phyloP scores from a whole-genome alignment of 1,140 invertebrate species.

The Myzus persicae region DNA sequence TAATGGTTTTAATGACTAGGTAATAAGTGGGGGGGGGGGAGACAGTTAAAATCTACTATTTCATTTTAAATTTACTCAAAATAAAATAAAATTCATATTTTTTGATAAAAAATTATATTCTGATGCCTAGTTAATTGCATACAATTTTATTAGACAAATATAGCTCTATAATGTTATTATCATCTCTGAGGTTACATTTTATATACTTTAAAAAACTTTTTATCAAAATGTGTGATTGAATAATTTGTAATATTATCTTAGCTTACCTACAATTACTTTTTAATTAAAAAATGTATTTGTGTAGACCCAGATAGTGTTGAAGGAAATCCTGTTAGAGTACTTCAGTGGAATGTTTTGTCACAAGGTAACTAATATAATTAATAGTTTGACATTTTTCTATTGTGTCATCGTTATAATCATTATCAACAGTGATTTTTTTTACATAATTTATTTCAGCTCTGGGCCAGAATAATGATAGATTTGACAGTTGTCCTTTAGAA shows the following conservation, averaged over 20 bases:
- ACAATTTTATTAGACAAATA: neutral
- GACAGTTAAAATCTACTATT: neutral
- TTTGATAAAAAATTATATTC: neutral
- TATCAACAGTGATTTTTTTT: neutral
- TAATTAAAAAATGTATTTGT: conserved; percentile 7
- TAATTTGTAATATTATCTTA: too few relatives aligned
- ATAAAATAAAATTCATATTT: neutral
- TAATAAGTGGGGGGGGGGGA: neutral
- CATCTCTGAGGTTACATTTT: neutral
- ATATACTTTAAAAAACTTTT: neutral
- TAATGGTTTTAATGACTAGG: neutral
- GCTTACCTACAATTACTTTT: neutral
- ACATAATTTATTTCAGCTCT: conserved; percentile 68
- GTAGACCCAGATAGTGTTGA: conserved; percentile 28
- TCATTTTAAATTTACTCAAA: neutral
- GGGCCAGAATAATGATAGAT: conserved; percentile 77
- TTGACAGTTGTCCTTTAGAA: conserved; percentile 75
- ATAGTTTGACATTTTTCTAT: neutral
- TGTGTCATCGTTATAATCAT: neutral
- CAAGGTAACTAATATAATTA: conserved; percentile 69
- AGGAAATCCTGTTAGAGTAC: conserved; percentile 67
- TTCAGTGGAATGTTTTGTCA: conserved; percentile 81
- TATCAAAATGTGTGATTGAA: neutral
- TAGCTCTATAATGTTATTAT: neutral
- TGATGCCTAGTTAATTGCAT: neutral